Evolutionary conservation across 2,888 invertebrate species (phyloP).

Genomic region (Callosobruchus maculatus): DNA sequence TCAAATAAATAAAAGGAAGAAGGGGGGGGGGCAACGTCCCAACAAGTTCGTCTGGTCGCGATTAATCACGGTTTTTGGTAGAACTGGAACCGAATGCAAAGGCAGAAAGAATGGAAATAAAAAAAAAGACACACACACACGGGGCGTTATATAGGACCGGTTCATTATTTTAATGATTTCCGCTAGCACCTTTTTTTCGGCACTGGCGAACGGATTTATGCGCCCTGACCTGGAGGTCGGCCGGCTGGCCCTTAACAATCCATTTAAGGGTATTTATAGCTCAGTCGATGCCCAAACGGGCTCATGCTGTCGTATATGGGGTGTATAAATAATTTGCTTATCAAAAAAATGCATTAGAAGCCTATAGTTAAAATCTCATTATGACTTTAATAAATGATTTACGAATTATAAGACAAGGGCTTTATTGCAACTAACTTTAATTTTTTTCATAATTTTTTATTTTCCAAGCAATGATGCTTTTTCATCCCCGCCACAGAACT

Average conservation of each 20-base stretch:
- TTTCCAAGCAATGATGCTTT: too few relatives aligned
- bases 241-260: conserved; percentile 20
- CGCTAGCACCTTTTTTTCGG: background rate
- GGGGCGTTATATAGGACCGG: background rate
- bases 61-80: background rate
- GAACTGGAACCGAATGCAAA: background rate
- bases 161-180: background rate
- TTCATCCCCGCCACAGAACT: too few relatives aligned
- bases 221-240: background rate
- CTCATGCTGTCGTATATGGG: conserved; percentile 19
- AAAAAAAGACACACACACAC: background rate
- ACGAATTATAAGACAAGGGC: too few relatives aligned
- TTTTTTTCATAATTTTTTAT: too few relatives aligned
- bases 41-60: background rate
- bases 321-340: background rate
- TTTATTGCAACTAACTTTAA: too few relatives aligned
- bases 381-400: too few relatives aligned
- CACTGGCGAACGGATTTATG: conserved; percentile 2
- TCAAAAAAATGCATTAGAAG: too few relatives aligned
- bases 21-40: background rate
- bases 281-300: conserved; percentile 31
- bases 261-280: conserved; percentile 39
- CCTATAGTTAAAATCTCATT: too few relatives aligned
- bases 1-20: background rate
- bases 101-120: background rate